phyloP scores from a whole-genome alignment of 1,140 invertebrate species.

The Lucilia sericata region DNA sequence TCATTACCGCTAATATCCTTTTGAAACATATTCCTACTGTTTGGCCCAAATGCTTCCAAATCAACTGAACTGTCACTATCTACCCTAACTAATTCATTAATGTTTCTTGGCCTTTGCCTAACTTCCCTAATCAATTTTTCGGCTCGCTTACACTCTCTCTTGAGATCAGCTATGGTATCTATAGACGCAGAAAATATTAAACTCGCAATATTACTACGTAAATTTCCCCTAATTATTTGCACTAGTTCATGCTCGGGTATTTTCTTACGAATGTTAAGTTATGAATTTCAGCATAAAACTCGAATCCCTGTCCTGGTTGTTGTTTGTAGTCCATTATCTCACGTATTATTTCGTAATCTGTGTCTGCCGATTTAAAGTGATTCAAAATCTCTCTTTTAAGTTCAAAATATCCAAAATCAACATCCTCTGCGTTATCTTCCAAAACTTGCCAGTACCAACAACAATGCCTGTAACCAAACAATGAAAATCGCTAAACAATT shows the following conservation, averaged over 20 bases:
- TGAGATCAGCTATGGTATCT: not conserved
- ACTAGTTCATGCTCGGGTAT: slow-evolving; percentile 16
- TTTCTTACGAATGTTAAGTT: slow-evolving; percentile 5
- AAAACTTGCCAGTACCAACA: slow-evolving; percentile 18
- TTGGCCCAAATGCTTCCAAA: not conserved
- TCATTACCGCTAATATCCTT: too few relatives aligned
- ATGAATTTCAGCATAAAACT: slow-evolving; percentile 25
- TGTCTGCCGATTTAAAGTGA: slow-evolving; percentile 21
- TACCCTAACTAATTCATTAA: not conserved
- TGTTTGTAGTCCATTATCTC: too few relatives aligned
- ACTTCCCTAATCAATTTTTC: slow-evolving; percentile 10
- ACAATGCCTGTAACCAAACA: not conserved
- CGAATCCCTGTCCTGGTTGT: not conserved
- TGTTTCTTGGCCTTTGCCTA: not conserved
- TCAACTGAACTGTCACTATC: not conserved
- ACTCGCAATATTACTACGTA: not conserved
- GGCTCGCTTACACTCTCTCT: slow-evolving; percentile 1
- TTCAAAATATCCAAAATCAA: slow-evolving; percentile 25
- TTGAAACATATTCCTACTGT: not conserved
- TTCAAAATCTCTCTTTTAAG: slow-evolving; percentile 23
- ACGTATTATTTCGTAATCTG: slow-evolving; percentile 5
- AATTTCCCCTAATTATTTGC: not conserved
- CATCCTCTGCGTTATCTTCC: not conserved
- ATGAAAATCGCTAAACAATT: slow-evolving; percentile 20
- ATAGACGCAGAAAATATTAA: not conserved